Base-by-base conservation (phyloP, 2,113 vertebrate genomes). In the Prunella himalayana region DNA sequence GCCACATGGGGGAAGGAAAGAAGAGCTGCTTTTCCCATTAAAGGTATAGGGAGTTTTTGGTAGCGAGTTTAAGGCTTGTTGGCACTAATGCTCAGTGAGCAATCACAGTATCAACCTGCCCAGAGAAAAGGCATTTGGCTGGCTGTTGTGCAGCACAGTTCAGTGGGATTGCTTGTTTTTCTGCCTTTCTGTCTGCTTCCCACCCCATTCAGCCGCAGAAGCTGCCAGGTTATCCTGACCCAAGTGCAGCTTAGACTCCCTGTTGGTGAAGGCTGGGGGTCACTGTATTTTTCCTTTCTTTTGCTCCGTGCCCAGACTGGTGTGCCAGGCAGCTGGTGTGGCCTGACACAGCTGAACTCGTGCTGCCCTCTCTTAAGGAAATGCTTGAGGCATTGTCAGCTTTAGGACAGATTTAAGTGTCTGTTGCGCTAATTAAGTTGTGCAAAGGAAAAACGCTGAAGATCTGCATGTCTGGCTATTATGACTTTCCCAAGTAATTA, bases 361-460 rank as follows among this genome's bases (percentile, higher is more conserved):
- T 42, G 25, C 86, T 93, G 79, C 76, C 64, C 76, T 66, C 72
- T 81, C 63, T 72, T 70, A 90, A 85, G 92, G 92, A 94, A 94
- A 89, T 89, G 68, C 86, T 88, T 54, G 39, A 83, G 80, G 76
- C 80, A 51, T 82, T 93, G 82, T 88, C 79, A 93, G 82, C 91
- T 92, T 83, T 59, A 73, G 76, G 72, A 59, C 71, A 90, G 64
- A 86, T 90, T 81, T 95, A 94, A 94, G 71, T 81, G 82, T 73
- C 80, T 92, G 56, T 76, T 95, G 79, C 0, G 3, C 88, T 93
- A 86, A 93, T 96, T 86, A 93, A 80, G 60, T 88, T 86, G 76
- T 90, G 80, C 68, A 88, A 83, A 94, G 45, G 27, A 83, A 92
- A 91, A 95, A 81, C 15, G 21, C 64, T 70, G 79, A 73, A 93